Evolutionary conservation across 2,113 vertebrate species (phyloP), one percentile per base, ranked within the genome.

Genomic region (Lanius collurio): DNA sequence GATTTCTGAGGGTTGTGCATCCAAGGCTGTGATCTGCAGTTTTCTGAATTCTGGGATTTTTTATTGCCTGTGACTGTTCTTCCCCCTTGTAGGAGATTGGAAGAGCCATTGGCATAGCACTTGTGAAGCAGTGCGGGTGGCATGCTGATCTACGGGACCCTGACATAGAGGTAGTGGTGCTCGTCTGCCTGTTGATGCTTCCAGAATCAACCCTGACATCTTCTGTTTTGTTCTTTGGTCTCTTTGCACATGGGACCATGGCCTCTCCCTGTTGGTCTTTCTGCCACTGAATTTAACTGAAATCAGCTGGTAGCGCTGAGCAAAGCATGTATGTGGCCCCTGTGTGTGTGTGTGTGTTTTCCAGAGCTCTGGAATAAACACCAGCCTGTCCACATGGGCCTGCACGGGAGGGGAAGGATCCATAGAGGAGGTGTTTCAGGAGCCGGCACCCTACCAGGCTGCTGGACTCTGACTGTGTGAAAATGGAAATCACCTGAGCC

Each of bases 71-170:
- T 81, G 67, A 5, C 26, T 60, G 11, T 90, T 57, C 15, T 67
- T 50, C 47, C 18, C 47, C 78, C 82, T 96, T 90, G 37, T 39
- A 99, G 99, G 99, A 99, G 75, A 73, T 98, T 2, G 98, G 99
- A 64, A 98, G 93, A 97, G 69, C 98, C 17, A n/a, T 99, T 77
- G 99, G 99, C 59, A 52, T 89, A 31, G 97, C 97, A 5, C 95
- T 99, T 27, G 97, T 91, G 95, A 98, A 97, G 95, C 96, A 98
- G 79, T 98, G 98, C 31, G 98, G 98, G 67, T 99, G 99, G 99
- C 98, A 78, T 82, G 94, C 96, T 37, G 98, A 99, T 47, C 95
- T 99, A 87, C 98, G 98, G 94, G 97, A 98, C 64, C 99, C 99
- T 5, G 60, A 97, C 56, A 53, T 99, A 46, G 99, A 99, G 99